Percentiles rank a stretch among this genome's conserved stretches.
phyloP scores from a whole-genome alignment of 2,113 vertebrate genomes.

The Brachionichthys hirsutus region DNA sequence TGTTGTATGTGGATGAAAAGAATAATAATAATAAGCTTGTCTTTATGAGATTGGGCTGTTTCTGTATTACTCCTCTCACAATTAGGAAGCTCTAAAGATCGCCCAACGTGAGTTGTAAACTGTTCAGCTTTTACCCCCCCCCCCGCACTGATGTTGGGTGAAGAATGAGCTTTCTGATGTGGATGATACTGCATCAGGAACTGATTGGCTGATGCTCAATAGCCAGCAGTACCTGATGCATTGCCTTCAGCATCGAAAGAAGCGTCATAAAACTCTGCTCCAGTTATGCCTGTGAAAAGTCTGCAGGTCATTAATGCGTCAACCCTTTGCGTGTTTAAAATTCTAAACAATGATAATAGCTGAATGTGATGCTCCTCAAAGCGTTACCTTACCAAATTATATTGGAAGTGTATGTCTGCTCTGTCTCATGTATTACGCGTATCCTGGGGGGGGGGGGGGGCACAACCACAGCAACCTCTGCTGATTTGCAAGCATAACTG shows the following conservation, averaged over 20 bases:
- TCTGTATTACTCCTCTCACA: slow-evolving; percentile 24
- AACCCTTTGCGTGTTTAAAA: neutral
- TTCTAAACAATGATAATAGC: neutral
- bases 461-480: slow-evolving; percentile 14
- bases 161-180: slow-evolving; percentile 86
- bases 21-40: slow-evolving; percentile 54
- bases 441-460: neutral
- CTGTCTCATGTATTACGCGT: no score
- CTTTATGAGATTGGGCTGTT: slow-evolving; percentile 30
- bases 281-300: slow-evolving; percentile 5
- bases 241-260: slow-evolving; percentile 97
- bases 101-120: slow-evolving; percentile 12
- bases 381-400: no score
- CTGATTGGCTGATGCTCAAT: slow-evolving; percentile 90
- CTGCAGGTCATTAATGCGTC: neutral
- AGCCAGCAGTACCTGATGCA: slow-evolving; percentile 97
- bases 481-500: slow-evolving; percentile 28
- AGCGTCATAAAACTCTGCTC: slow-evolving; percentile 65
- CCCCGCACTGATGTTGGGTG: slow-evolving; percentile 15
- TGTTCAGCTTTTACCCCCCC: slow-evolving; percentile 9
- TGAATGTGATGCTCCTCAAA: no score
- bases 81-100: slow-evolving; percentile 1
- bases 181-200: slow-evolving; percentile 99
- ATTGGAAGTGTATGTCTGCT: no score
- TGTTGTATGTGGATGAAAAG: slow-evolving; percentile 63